A percentile compares a stretch with the other conserved stretches of the same genome.
These are phyloP conservation scores for Drosophila buzzatii DNA, from an alignment of 2,888 invertebrate species.

Conservation along the genomic window DNA sequence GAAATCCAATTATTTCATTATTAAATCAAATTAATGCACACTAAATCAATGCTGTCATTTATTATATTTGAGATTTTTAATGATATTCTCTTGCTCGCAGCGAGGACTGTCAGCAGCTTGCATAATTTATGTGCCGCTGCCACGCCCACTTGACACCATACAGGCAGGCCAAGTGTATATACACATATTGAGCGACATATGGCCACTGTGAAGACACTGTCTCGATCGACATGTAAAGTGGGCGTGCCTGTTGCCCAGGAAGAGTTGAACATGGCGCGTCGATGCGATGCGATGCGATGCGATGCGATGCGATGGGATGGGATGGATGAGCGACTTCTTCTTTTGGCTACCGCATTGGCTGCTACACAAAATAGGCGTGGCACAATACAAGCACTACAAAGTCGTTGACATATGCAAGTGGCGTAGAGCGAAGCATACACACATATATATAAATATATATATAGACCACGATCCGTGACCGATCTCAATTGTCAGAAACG, in stretches of 20 bases:
- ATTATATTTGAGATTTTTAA: conserved; percentile 68
- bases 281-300: conserved; percentile 41
- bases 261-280: conserved; percentile 68
- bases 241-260: conserved; percentile 67
- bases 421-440: conserved; percentile 4
- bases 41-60: conserved; percentile 74
- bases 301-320: conserved; percentile 41
- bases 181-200: conserved; percentile 35
- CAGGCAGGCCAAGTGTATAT: background rate
- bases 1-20: conserved; percentile 53
- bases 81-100: conserved; percentile 61
- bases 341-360: conserved; percentile 72
- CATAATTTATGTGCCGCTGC: conserved; percentile 66
- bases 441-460: background rate
- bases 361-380: conserved; percentile 74
- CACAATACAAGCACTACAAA: conserved; percentile 44
- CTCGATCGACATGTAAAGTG: conserved; percentile 67
- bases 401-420: conserved; percentile 69
- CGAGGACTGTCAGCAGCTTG: conserved; percentile 65
- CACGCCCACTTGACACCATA: conserved; percentile 67
- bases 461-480: conserved; percentile 21
- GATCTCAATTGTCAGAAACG: conserved; percentile 62
- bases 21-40: conserved; percentile 56
- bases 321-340: conserved; percentile 58
- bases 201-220: conserved; percentile 29